A percentile compares a stretch with the other conserved stretches of the same genome.
Evolutionary conservation across 2,888 invertebrate genomes (phyloP).

Genomic region (Watsonalla binaria): DNA sequence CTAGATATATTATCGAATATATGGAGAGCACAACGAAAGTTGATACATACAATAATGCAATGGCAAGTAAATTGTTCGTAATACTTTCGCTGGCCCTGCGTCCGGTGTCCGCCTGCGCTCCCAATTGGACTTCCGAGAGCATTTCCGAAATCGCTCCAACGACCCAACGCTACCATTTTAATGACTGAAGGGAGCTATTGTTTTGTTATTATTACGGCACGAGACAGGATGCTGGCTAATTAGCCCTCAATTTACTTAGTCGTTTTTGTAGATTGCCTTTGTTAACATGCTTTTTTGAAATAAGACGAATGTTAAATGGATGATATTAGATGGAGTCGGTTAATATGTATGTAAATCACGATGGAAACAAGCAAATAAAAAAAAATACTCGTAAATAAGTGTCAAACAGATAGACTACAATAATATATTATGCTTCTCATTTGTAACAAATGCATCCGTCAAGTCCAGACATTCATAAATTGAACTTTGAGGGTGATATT

Average conservation of each 20-base stretch:
- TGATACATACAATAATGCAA: slow-evolving; percentile 29
- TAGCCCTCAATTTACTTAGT: slow-evolving; percentile 64
- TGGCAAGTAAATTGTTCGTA: slow-evolving; percentile 54
- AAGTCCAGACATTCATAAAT: slow-evolving; percentile 38
- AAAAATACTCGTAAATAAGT: too few species aligned
- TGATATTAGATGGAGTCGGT: too few species aligned
- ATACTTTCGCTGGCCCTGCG: slow-evolving; percentile 68
- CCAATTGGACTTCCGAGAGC: slow-evolving; percentile 76
- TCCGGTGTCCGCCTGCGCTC: slow-evolving; percentile 66
- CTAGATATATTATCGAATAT: neutral
- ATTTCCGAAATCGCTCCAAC: slow-evolving; percentile 70
- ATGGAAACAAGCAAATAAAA: too few species aligned
- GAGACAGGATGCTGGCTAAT: slow-evolving; percentile 76
- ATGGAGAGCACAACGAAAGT: slow-evolving; percentile 3
- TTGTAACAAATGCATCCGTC: slow-evolving; percentile 44
- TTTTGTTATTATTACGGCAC: slow-evolving; percentile 74
- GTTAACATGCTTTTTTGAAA: slow-evolving; percentile 10
- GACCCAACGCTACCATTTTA: slow-evolving; percentile 50
- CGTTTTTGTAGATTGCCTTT: slow-evolving; percentile 45
- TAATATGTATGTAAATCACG: too few species aligned
- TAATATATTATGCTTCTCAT: slow-evolving; percentile 17
- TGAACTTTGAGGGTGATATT: slow-evolving; percentile 39
- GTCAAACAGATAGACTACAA: too few species aligned
- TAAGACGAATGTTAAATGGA: too few species aligned
- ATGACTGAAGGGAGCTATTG: slow-evolving; percentile 68